Conservation (phyloP, 2,113 vertebrate species). For the Pterocles gutturalis region DNA sequence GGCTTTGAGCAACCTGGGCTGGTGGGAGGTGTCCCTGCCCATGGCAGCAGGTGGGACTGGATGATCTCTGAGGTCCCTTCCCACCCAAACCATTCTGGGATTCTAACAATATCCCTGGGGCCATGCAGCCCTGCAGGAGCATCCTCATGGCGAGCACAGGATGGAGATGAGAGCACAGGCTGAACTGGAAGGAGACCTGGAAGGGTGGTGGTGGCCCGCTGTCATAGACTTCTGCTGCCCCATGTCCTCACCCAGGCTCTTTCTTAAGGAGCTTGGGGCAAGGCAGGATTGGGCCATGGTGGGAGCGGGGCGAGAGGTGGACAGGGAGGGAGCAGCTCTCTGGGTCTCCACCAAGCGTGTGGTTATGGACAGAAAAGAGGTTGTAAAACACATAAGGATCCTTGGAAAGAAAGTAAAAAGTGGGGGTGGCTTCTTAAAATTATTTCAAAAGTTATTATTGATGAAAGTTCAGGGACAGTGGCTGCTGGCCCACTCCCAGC, state of each 20-base stretch:
- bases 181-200: background rate
- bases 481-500: background rate
- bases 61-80: too few relatives aligned
- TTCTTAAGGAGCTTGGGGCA: background rate
- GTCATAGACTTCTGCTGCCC: background rate
- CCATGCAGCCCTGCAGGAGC: accelerated
- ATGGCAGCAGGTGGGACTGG: too few relatives aligned
- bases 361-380: background rate
- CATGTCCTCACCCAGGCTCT: accelerated
- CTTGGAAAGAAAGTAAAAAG: background rate
- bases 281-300: background rate
- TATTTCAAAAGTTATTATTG: background rate
- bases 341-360: background rate
- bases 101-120: background rate
- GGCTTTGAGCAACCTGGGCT: too few relatives aligned
- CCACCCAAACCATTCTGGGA: too few relatives aligned
- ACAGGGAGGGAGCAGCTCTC: background rate
- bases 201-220: background rate
- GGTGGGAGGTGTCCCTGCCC: too few relatives aligned
- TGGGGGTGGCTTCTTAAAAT: background rate
- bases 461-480: background rate
- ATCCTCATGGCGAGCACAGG: accelerated
- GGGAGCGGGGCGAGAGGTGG: background rate
- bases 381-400: background rate
- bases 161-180: background rate